Evolutionary conservation across 2,113 vertebrate genomes (phyloP).

Genomic region (Chlorocebus sabaeus): DNA sequence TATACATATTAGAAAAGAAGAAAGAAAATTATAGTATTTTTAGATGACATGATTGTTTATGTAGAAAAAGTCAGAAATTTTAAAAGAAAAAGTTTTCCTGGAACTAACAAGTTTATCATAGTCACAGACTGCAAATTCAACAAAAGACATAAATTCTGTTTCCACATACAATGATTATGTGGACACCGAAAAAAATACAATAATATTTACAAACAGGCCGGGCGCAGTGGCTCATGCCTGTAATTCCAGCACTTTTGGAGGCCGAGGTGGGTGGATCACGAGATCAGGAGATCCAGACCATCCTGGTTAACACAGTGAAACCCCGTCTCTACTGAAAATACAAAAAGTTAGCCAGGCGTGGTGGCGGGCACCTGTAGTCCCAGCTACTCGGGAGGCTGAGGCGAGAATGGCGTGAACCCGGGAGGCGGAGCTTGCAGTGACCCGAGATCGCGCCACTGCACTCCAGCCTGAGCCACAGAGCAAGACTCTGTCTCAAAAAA

Average conservation of each 20-base stretch:
- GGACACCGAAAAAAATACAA: not conserved
- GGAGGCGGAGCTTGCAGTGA: too few relatives aligned
- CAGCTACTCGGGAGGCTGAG: too few relatives aligned
- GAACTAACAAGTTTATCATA: not conserved
- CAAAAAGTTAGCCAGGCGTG: too few relatives aligned
- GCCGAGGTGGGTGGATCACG: fast-evolving
- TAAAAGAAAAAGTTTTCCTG: not conserved
- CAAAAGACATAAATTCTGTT: not conserved
- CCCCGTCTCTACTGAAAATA: too few relatives aligned
- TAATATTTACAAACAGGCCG: not conserved
- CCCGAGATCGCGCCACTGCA: fast-evolving
- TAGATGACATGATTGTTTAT: not conserved
- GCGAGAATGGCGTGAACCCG: fast-evolving
- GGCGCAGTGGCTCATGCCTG: too few relatives aligned
- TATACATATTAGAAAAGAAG: not conserved
- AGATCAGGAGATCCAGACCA: too few relatives aligned
- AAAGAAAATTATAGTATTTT: not conserved
- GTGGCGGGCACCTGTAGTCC: too few relatives aligned
- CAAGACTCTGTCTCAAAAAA: too few relatives aligned
- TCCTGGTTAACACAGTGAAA: too few relatives aligned
- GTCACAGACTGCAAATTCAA: not conserved
- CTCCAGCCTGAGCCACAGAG: too few relatives aligned
- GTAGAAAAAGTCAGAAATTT: not conserved
- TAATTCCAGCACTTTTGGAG: too few relatives aligned
- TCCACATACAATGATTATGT: not conserved